phyloP scores from a whole-genome alignment of 2,113 vertebrate genomes.

The Mastomys natalensis region DNA sequence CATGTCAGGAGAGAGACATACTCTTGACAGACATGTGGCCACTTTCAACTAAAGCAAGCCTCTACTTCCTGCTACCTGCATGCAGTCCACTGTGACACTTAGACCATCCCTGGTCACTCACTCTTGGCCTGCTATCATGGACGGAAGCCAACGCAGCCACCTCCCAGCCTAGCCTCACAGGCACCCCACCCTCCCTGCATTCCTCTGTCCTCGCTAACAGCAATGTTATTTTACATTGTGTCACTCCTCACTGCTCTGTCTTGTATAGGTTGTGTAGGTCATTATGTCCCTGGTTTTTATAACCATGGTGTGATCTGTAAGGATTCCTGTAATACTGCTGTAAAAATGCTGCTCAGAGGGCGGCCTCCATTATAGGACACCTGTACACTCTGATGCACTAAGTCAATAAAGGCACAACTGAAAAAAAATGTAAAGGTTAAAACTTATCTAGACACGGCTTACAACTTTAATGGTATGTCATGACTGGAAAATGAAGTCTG shows the following conservation, averaged over 20 bases:
- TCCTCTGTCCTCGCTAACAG: conserved; percentile 68
- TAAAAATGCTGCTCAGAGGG: conserved; percentile 76
- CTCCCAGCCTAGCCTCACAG: not conserved
- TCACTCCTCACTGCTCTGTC: conserved; percentile 77
- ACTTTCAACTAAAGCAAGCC: not conserved
- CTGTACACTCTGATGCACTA: conserved; percentile 38
- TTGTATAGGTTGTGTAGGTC: conserved; percentile 67
- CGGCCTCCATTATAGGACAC: conserved; percentile 60
- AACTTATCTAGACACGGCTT: not conserved
- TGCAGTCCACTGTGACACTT: not conserved
- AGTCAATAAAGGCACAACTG: conserved; percentile 67
- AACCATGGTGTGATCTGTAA: conserved; percentile 74
- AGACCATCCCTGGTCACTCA: not conserved
- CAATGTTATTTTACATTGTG: conserved; percentile 67
- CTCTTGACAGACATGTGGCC: not conserved
- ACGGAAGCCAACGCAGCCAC: conserved; percentile 61
- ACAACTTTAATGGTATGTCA: not conserved
- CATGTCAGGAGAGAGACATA: too few species aligned
- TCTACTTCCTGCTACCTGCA: conserved; percentile 26
- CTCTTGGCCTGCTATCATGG: not conserved
- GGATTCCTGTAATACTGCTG: conserved; percentile 82
- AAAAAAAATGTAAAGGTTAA: not conserved
- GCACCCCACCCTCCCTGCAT: conserved; percentile 69
- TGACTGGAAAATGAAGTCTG: not conserved
- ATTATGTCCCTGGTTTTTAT: conserved; percentile 80